These are phyloP conservation scores for Cosmia pyralina DNA, from an alignment of 2,888 invertebrate species.

Conservation along the genomic window DNA sequence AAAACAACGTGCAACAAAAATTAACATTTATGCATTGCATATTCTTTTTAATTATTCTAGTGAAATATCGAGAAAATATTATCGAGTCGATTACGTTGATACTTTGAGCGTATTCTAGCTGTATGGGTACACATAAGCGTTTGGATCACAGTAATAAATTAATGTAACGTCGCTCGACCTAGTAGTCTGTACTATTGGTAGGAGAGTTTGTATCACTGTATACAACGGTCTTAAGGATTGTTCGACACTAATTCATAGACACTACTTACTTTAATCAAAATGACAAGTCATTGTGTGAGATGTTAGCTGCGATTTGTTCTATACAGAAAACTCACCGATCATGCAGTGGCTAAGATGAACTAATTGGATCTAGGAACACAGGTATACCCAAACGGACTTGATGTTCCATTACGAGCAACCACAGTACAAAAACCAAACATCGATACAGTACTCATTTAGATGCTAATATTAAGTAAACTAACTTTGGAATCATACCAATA, in stretches of 20 bases:
- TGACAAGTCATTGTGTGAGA: constrained; percentile 81
- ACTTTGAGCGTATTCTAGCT: constrained; percentile 90
- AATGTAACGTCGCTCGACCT: constrained; percentile 85
- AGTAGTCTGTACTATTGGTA: constrained; percentile 84
- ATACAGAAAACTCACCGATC: constrained; percentile 84
- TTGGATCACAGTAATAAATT: constrained; percentile 87
- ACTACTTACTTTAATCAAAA: constrained; percentile 82
- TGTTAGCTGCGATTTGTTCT: constrained; percentile 90
- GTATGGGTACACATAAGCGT: constrained; percentile 90
- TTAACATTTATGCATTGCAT: constrained; percentile 92
- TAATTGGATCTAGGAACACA: constrained; percentile 70
- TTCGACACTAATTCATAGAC: constrained; percentile 78
- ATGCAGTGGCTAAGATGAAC: constrained; percentile 81
- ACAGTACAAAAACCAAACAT: constrained; percentile 53
- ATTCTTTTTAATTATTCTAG: constrained; percentile 88
- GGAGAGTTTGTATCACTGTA: constrained; percentile 80
- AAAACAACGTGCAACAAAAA: constrained; percentile 94
- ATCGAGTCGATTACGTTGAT: constrained; percentile 88
- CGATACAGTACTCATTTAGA: constrained; percentile 43
- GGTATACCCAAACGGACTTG: constrained; percentile 47
- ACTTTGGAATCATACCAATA: constrained; percentile 64
- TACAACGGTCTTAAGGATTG: constrained; percentile 73
- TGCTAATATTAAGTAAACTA: constrained; percentile 51
- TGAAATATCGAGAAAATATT: constrained; percentile 88
- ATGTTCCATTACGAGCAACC: constrained; percentile 51